Evolutionary conservation across 2,113 vertebrate species (phyloP).

Genomic region (Mustela nigripes): DNA sequence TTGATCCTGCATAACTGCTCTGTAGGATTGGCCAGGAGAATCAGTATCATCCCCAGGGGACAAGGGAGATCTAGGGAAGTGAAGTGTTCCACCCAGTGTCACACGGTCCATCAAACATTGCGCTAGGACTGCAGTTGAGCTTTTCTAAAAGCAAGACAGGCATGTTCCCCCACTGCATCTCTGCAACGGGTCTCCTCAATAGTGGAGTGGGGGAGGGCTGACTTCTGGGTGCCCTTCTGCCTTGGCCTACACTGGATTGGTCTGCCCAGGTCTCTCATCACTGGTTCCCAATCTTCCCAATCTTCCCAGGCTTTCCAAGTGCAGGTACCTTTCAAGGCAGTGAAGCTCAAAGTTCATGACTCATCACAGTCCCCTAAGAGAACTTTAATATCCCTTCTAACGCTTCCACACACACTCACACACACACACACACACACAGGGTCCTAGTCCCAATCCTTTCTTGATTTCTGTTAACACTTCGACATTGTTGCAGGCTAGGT

Average conservation of each 20-base stretch:
- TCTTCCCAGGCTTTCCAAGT: neutral
- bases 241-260: neutral
- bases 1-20: neutral
- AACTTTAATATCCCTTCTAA: neutral
- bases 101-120: neutral
- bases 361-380: neutral
- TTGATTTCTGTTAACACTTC: neutral
- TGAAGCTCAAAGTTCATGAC: neutral
- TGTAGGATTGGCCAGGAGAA: neutral
- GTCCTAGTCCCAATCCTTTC: neutral
- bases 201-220: fast-evolving
- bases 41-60: neutral
- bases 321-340: neutral
- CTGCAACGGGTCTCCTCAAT: neutral
- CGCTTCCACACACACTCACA: neutral
- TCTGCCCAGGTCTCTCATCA: neutral
- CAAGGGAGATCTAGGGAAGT: neutral
- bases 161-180: neutral
- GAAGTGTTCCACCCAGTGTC: neutral
- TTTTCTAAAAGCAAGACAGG: neutral
- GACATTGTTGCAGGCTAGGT: neutral
- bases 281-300: neutral
- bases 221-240: no score
- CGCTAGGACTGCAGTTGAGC: neutral
- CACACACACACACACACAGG: neutral